Base-by-base conservation (phyloP, 2,888 invertebrate genomes). In the Ophion obscuratus region DNA sequence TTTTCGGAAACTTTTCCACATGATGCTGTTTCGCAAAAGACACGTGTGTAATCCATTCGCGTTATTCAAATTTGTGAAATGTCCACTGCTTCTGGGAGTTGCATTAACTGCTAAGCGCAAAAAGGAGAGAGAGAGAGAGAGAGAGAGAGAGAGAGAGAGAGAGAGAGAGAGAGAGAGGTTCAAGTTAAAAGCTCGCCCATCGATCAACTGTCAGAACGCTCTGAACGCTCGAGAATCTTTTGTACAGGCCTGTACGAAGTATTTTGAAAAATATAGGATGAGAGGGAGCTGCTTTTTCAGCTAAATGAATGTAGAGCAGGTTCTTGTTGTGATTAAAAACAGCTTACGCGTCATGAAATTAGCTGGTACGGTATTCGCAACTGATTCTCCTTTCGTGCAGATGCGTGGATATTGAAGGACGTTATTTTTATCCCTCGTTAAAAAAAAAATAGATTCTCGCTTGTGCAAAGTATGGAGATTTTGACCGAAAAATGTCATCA, bases 111-210 rank as follows among this genome's bases (percentile, higher is more conserved):
- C 59, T 31, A 31, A 14, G 24, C 40, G 7, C 6, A 40, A 7
- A 40, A 36, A 1, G 20, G 6, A 6, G 40, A 6, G 40, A 24
- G 24, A 6, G 44, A 17, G 20, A 10, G 36, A n/a, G 31, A 2
- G 57, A 24, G 24, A 24, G 24, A 24, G 24, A 24, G 24, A 24
- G 24, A 7, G 47, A 14, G 20, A 9, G 40, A n/a, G 27, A 5
- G 61, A 6, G 40, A 24, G 24, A 6, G 47, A 7, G 47, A 14
- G 20, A 9, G 40, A n/a, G 27, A 2, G 57, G 24, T 47, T 27
- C 24, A 1, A 70, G 47, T 70, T 59, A 59, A 74, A 74, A 74
- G 73, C 73, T 74, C 64, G 61, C 61, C 40, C 64, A 27, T 61
- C 36, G 20, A 4, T 7, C 14, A 36, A 53, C 57, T 59, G 73